Conservation (phyloP, 2,888 invertebrate species). For the Acrobasis suavella region DNA sequence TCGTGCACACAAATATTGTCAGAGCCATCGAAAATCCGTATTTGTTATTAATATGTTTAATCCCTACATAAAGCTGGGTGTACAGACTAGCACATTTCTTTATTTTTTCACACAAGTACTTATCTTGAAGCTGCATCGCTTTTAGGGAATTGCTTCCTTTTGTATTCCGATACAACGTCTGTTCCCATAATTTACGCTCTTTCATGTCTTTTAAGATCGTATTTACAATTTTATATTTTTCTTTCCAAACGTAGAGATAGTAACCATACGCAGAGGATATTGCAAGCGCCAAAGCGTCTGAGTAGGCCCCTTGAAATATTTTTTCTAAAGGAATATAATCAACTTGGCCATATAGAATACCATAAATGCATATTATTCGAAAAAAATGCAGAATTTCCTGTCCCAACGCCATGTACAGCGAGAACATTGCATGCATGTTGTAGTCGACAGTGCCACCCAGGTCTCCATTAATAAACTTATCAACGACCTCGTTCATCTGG, state of each 20-base stretch:
- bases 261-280: conserved; percentile 50
- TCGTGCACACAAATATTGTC: conserved; percentile 46
- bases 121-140: conserved; percentile 41
- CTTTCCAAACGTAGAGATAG: conserved; percentile 43
- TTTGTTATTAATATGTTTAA: conserved; percentile 40
- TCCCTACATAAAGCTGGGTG: conserved; percentile 48
- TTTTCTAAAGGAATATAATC: conserved; percentile 48
- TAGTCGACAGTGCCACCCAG: conserved; percentile 48
- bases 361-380: conserved; percentile 49
- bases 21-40: conserved; percentile 51
- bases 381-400: conserved; percentile 41
- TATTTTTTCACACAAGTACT: conserved; percentile 29
- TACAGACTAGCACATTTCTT: conserved; percentile 36
- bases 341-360: conserved; percentile 42
- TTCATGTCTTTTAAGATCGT: conserved; percentile 49
- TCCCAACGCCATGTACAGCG: conserved; percentile 37
- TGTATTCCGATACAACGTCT: background rate
- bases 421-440: conserved; percentile 38
- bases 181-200: conserved; percentile 17
- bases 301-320: conserved; percentile 52
- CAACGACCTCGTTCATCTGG: conserved; percentile 49
- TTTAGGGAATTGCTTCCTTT: conserved; percentile 27
- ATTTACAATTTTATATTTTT: conserved; percentile 54
- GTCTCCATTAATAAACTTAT: conserved; percentile 44
- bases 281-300: conserved; percentile 48